phyloP scores from a whole-genome alignment of 2,113 vertebrate genomes.

The Microcebus tavaratra region DNA sequence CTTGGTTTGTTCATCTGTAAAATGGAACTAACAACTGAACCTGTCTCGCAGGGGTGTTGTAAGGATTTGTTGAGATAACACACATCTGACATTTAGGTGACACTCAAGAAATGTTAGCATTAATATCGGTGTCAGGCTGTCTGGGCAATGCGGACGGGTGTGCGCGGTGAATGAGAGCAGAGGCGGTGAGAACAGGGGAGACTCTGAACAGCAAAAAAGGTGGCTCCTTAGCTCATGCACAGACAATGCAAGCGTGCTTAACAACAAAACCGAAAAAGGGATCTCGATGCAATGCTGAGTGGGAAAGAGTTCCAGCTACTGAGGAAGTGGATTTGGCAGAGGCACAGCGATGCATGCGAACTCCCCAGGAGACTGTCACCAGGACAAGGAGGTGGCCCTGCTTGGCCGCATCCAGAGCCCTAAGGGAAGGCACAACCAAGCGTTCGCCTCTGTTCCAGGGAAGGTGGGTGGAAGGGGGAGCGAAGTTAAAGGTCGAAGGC shows the following conservation, averaged over 20 bases:
- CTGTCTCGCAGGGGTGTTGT: not conserved
- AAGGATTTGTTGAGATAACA: not conserved
- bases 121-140: not conserved
- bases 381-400: not conserved
- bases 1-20: not conserved
- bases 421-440: fast-evolving
- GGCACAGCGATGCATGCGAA: not conserved
- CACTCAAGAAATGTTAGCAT: not conserved
- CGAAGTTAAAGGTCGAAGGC: not conserved
- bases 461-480: not conserved
- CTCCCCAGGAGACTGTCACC: not conserved
- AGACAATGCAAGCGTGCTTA: not conserved
- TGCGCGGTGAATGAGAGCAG: not conserved
- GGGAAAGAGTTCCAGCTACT: not conserved
- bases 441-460: not conserved
- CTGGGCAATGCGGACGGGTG: too few species aligned
- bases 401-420: too few species aligned
- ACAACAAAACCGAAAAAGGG: not conserved
- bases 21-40: not conserved
- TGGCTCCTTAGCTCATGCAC: not conserved
- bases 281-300: too few species aligned
- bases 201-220: not conserved
- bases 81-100: not conserved
- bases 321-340: not conserved
- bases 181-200: not conserved